phyloP scores from a whole-genome alignment of 2,797 vertebrate genomes.

The Platyrinchus mystaceus region DNA sequence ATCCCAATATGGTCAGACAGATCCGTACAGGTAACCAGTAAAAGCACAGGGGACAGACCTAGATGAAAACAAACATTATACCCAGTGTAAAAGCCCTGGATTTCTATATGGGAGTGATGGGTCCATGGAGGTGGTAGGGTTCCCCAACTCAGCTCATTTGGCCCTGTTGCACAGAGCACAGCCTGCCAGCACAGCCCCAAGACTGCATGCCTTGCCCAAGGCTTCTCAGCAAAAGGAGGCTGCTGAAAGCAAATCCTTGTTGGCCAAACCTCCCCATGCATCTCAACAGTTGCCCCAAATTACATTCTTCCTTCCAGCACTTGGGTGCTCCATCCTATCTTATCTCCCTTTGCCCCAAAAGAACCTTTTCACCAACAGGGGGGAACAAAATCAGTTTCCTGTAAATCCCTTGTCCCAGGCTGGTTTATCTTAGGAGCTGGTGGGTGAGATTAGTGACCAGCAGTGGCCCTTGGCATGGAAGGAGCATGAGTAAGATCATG shows the following conservation, averaged over 20 bases:
- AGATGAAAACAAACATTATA: not conserved
- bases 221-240: not conserved
- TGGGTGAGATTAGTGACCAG: not conserved
- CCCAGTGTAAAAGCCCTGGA: rapidly evolving
- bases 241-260: not conserved
- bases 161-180: not conserved
- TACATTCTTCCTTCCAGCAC: not conserved
- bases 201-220: not conserved
- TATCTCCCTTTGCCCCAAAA: not conserved
- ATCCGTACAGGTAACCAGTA: not conserved
- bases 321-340: not conserved
- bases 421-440: not conserved
- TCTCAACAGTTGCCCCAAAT: not conserved
- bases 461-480: not conserved
- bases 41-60: not conserved
- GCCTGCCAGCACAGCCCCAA: not conserved
- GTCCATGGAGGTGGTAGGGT: not conserved
- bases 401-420: not conserved
- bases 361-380: not conserved
- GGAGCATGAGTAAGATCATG: not conserved
- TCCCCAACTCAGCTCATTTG: not conserved
- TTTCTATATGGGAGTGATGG: not conserved
- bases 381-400: not conserved
- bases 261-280: not conserved
- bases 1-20: not conserved